Conservation (phyloP, 2,797 vertebrate species). For the Mycteria americana region DNA sequence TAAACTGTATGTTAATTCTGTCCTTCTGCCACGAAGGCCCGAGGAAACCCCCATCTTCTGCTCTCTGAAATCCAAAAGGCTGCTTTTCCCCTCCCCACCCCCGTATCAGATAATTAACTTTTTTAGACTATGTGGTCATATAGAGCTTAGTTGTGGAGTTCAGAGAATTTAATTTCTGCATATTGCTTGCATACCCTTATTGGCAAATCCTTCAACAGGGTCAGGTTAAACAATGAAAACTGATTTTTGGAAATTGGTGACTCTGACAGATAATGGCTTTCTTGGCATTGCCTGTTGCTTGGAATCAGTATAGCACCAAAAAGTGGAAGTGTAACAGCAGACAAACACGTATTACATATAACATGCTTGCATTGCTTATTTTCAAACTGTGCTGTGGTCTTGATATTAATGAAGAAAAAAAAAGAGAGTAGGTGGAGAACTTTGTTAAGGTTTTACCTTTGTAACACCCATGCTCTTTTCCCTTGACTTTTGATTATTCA, state of each 20-base stretch:
- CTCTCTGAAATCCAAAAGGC: not conserved
- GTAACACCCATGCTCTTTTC: not conserved
- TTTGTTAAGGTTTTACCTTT: not conserved
- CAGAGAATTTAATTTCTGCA: not conserved
- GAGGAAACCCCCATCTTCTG: not conserved
- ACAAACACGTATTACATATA: not conserved
- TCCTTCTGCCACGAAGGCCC: not conserved
- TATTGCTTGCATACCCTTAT: not conserved
- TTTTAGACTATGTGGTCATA: not conserved
- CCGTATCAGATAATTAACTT: not conserved
- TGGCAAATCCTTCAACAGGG: not conserved
- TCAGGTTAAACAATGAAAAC: not conserved
- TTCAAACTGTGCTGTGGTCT: not conserved
- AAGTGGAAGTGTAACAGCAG: not conserved
- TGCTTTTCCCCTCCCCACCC: fast-evolving
- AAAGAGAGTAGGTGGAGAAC: not conserved
- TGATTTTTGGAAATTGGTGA: not conserved
- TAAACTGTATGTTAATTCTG: not conserved
- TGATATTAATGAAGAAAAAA: not conserved
- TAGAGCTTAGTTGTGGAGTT: not conserved
- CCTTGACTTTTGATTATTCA: not conserved
- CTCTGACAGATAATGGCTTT: not conserved
- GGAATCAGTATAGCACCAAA: not conserved
- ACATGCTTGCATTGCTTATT: not conserved
- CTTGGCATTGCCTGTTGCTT: not conserved